These are phyloP conservation scores for Dendrophyllia cribrosa DNA, from an alignment of 64 coral and sea anemone genomes.

Conservation along the genomic window DNA sequence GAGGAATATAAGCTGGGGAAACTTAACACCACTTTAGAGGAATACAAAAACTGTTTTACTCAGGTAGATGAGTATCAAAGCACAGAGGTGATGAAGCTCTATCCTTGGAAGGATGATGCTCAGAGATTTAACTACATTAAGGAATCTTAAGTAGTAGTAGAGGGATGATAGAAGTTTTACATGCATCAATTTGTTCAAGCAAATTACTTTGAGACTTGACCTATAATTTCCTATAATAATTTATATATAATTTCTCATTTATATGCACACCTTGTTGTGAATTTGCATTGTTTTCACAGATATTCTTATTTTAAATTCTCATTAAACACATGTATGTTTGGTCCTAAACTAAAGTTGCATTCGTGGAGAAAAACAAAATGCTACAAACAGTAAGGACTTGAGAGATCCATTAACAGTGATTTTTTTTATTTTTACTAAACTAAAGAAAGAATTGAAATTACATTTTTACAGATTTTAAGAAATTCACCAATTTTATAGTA, in stretches of 20 bases:
- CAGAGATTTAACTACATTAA: constrained; percentile 1
- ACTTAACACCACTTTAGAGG: constrained; percentile 9
- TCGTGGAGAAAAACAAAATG: background rate
- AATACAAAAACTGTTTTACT: background rate
- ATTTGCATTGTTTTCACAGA: background rate
- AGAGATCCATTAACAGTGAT: background rate
- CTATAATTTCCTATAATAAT: background rate
- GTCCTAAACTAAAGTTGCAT: background rate
- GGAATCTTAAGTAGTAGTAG: background rate
- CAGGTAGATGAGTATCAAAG: constrained; percentile 6
- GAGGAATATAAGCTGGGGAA: constrained; percentile 37
- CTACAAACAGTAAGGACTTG: background rate
- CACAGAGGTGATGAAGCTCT: constrained; percentile 17
- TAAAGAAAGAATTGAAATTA: background rate
- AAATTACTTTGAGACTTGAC: background rate
- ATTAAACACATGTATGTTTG: background rate
- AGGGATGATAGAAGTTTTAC: constrained; percentile 4
- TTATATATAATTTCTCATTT: background rate
- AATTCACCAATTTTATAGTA: no score
- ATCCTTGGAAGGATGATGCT: constrained; percentile 24
- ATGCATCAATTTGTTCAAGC: background rate
- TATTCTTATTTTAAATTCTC: background rate
- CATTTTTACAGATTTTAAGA: background rate
- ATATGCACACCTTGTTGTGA: background rate
- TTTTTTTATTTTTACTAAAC: background rate